These are phyloP conservation scores for Novumbra hubbsi DNA, from an alignment of 2,797 vertebrate species.

Conservation along the genomic window DNA sequence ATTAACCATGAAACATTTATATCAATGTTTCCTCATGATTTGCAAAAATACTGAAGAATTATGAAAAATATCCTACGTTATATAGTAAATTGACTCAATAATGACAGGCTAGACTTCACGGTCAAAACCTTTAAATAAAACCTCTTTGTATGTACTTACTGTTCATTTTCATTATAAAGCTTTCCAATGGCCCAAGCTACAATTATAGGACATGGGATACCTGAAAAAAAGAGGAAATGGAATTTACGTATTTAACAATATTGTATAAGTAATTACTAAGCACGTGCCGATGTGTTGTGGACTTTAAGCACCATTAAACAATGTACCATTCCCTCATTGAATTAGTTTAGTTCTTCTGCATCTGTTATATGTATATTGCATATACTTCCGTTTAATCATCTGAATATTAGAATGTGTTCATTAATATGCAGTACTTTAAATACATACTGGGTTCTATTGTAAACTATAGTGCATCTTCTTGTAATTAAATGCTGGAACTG, in stretches of 20 bases:
- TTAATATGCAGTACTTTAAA: too few species aligned
- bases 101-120: not conserved
- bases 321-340: too few species aligned
- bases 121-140: not conserved
- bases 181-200: constrained; percentile 93
- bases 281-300: too few species aligned
- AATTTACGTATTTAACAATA: not conserved
- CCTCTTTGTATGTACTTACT: constrained; percentile 77
- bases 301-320: too few species aligned
- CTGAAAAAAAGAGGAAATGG: constrained; percentile 61
- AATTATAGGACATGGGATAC: constrained; percentile 94
- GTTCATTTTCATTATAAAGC: constrained; percentile 92
- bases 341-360: too few species aligned
- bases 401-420: too few species aligned
- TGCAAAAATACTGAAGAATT: not conserved
- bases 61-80: not conserved
- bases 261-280: not conserved
- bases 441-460: too few species aligned
- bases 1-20: not conserved
- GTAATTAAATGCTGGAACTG: too few species aligned
- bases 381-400: too few species aligned
- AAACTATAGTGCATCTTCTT: too few species aligned
- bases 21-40: not conserved
- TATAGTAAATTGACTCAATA: not conserved
- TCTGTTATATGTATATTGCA: too few species aligned